phyloP scores from a whole-genome alignment of 2,797 vertebrate genomes.

The Dermochelys coriacea region DNA sequence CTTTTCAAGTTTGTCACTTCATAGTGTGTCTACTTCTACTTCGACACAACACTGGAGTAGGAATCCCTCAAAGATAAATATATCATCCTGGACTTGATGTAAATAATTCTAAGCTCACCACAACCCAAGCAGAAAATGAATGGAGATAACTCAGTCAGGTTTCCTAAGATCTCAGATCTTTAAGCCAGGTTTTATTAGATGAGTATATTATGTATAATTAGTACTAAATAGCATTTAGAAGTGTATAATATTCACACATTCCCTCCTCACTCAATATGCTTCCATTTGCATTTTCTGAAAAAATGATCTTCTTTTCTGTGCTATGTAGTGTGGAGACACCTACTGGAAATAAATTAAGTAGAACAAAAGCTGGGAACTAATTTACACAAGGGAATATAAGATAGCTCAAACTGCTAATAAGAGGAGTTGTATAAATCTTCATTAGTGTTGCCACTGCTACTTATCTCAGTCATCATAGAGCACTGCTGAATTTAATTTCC shows the following conservation, averaged over 20 bases:
- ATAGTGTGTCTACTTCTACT: not conserved
- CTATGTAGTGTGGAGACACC: constrained; percentile 73
- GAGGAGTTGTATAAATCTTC: fast-evolving
- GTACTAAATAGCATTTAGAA: not conserved
- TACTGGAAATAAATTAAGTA: constrained; percentile 47
- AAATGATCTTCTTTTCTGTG: not conserved
- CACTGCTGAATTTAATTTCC: not conserved
- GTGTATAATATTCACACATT: not conserved
- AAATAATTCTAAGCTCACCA: not conserved
- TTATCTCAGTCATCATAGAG: not conserved
- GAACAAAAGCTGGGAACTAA: not conserved
- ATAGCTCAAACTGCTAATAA: not conserved
- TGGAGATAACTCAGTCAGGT: not conserved
- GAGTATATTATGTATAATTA: not conserved
- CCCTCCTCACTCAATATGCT: constrained; percentile 8
- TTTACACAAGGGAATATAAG: fast-evolving
- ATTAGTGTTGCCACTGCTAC: not conserved
- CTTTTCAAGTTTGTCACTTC: not conserved
- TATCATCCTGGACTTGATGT: not conserved
- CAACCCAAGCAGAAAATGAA: not conserved
- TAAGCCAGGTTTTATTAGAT: not conserved
- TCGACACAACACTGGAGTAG: not conserved
- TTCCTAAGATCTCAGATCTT: constrained; percentile 20
- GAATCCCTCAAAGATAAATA: not conserved
- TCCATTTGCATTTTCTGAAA: not conserved